Base-by-base conservation (phyloP, 2,113 vertebrate genomes). In the Callocephalon fimbriatum region DNA sequence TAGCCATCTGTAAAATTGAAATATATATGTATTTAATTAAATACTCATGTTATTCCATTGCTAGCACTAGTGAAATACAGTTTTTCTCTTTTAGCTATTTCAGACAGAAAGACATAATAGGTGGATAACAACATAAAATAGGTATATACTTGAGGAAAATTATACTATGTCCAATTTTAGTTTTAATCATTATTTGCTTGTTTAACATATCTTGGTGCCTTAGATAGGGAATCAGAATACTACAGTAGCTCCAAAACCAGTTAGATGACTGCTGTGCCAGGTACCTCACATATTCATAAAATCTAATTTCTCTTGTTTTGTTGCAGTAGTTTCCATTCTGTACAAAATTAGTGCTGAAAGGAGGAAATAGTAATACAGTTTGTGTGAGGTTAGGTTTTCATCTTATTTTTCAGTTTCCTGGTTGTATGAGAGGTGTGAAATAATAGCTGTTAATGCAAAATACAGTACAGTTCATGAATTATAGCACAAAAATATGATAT, bases 1-100 rank as follows among this genome's bases (percentile, higher is more conserved):
- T 99, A 99, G 82, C 99, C 99, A 97, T 99, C 99, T 99, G 97
- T 78, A 97, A 98, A 96, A 97, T 44, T 50, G 83, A 97, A 95
- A 96, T n/a, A 95, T 71, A 92, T 29, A 65, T 25, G 17, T 50
- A 73, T 65, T 77, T 58, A 91, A 93, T 67, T 11, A 59, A 76
- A 72, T 67, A 85, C 17, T 80, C 2, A 4, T 31, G 4, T 72
- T 71, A 71, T 86, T 73, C 31, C 67, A 27, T 73, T 85, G 9
- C 45, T 80, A 88, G 21, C 29, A 66, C 10, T 58, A 66, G 2
- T 29, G 23, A 93, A 78, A 59, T 35, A 20, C 35, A 37, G 6
- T 35, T 72, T 87, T 90, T 76, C 10, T 65, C 10, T 70, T 86
- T 56, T 32, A 93, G 23, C 4, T 45, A 17, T 51, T 72, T 96